Conservation (phyloP, 2,797 vertebrate species). For the Nasua narica region DNA sequence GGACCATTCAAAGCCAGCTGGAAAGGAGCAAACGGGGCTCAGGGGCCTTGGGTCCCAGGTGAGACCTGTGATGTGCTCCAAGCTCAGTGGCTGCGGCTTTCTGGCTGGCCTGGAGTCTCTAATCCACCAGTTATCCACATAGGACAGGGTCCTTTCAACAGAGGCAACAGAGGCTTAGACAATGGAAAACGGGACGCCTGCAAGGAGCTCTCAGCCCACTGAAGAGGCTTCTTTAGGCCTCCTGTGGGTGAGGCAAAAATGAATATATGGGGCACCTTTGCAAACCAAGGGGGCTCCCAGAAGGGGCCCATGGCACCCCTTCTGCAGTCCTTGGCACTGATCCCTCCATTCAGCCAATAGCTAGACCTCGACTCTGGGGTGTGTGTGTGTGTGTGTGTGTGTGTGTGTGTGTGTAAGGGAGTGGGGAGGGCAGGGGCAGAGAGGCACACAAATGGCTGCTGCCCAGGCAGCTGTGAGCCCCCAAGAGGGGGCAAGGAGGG, state of each 20-base stretch:
- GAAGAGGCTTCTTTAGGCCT: neutral
- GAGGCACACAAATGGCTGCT: neutral
- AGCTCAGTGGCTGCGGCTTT: neutral
- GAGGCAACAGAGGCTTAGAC: neutral
- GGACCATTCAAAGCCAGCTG: neutral
- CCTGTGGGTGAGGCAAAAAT: neutral
- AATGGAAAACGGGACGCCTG: neutral
- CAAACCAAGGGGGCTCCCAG: neutral
- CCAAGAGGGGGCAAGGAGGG: neutral
- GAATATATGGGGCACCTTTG: accelerated
- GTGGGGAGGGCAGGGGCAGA: neutral
- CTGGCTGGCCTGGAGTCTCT: neutral
- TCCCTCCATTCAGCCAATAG: neutral
- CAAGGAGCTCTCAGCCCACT: neutral
- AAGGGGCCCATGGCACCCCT: neutral
- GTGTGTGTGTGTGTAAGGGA: neutral
- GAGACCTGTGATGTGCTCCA: neutral
- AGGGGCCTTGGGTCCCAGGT: neutral
- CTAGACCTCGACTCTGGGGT: neutral
- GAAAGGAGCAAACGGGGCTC: neutral
- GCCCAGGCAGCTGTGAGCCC: neutral
- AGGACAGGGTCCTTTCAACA: neutral
- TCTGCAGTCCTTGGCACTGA: neutral
- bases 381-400: neutral
- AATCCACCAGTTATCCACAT: neutral